Base-by-base conservation (phyloP, 2,888 invertebrate genomes). In the Callyntrura sp. region DNA sequence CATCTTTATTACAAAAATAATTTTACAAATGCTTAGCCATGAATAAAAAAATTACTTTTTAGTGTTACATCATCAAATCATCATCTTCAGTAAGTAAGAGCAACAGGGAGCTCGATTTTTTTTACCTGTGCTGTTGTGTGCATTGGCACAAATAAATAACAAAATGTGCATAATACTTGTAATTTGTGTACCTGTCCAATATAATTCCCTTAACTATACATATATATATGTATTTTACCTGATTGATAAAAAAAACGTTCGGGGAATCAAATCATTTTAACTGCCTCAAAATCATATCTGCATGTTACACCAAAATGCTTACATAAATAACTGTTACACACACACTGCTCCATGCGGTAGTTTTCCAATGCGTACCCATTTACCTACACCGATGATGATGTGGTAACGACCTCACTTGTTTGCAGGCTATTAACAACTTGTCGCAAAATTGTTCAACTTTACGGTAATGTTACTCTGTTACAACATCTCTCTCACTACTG, bases 51-150 rank as follows among this genome's bases (percentile, higher is more conserved):
- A 25, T 35, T 14, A 6, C 68, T 14, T 57, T 23, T 35, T 57
- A n/a, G 17, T 79, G 79, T 79, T 79, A 79, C 79, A 79, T 79
- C 55, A 76, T 51, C 76, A 76, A 20, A 76, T 73, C 48, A 48
- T 48, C 23, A 51, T 23, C 17, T 17, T 48, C 76, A 73, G 8
- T 14, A 23, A 62, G 25, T 62, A 55, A n/a, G 8, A 55, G 55
- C 8, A 55, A 55, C 17, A 57, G 9, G 4, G 14, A 57, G 14
- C n/a, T 68, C 25, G 12, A 25, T 5, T 14, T 65, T n/a, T n/a
- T 25, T 23, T 65, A 65, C 65, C 28, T 28, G n/a, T n/a, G n/a
- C n/a, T n/a, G n/a, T n/a, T 55, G 14, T 55, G 20, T 20, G 23
- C 65, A 65, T 17, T 65, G 65, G 25, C 48, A 14, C 62, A 62